Conservation (phyloP, 2,113 vertebrate genomes). For the Phrynosoma platyrhinos region DNA sequence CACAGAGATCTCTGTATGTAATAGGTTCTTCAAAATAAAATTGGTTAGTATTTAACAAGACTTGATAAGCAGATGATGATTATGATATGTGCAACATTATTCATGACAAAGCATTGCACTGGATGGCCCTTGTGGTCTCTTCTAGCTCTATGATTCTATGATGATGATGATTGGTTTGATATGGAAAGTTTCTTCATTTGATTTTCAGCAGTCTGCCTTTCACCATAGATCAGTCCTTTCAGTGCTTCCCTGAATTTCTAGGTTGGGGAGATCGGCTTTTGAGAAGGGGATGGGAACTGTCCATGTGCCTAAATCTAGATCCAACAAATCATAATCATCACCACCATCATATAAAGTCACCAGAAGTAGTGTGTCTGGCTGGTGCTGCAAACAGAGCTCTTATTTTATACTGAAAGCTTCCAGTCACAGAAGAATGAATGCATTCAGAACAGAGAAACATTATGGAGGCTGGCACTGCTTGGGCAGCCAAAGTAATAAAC, state of each 20-base stretch:
- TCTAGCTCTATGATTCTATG: too few relatives aligned
- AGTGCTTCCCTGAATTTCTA: not conserved
- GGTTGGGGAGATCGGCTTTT: not conserved
- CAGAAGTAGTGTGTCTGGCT: not conserved
- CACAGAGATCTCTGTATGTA: too few relatives aligned
- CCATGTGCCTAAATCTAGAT: not conserved
- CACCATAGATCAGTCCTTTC: too few relatives aligned
- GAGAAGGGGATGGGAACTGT: not conserved
- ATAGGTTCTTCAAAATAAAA: too few relatives aligned
- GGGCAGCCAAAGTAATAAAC: fast-evolving
- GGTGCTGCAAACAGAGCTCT: fast-evolving
- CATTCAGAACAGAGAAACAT: not conserved
- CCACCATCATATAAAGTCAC: not conserved
- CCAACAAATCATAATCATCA: not conserved
- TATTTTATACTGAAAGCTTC: fast-evolving
- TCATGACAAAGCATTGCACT: too few relatives aligned
- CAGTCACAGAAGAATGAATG: fast-evolving
- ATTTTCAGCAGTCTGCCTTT: not conserved
- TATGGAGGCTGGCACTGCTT: fast-evolving
- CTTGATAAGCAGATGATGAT: too few relatives aligned
- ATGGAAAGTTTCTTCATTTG: too few relatives aligned
- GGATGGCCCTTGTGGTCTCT: too few relatives aligned
- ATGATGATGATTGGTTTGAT: too few relatives aligned
- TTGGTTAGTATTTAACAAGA: too few relatives aligned
- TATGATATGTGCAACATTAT: too few relatives aligned